Evolutionary conservation across 2,797 vertebrate genomes (phyloP).

Genomic region (Cyclopterus lumpus): DNA sequence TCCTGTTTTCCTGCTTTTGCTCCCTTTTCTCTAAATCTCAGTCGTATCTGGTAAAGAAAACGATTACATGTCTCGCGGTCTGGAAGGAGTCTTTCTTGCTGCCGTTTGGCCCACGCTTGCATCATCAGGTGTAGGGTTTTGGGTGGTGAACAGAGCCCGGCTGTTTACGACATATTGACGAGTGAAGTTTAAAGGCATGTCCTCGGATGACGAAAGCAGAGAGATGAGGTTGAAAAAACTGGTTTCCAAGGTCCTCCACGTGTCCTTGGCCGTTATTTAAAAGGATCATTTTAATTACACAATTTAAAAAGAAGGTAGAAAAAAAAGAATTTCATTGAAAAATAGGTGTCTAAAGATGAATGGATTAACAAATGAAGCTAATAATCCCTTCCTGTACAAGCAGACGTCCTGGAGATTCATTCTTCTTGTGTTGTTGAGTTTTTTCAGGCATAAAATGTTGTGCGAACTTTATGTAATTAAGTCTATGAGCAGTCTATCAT

Average conservation of each 20-base stretch:
- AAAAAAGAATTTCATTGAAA: background rate
- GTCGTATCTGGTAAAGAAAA: constrained; percentile 34
- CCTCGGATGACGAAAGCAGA: constrained; percentile 47
- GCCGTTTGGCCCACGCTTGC: constrained; percentile 54
- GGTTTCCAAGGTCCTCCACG: background rate
- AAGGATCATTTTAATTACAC: background rate
- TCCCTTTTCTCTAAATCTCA: background rate
- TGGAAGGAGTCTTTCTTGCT: constrained; percentile 55
- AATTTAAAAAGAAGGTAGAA: background rate
- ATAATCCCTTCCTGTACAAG: background rate
- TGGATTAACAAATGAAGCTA: background rate
- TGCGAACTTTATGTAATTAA: background rate
- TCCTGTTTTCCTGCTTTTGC: constrained; percentile 1
- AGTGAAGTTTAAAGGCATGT: constrained; percentile 39
- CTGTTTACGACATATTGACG: constrained; percentile 30
- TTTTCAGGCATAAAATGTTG: background rate
- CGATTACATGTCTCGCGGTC: constrained; percentile 33
- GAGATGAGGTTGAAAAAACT: constrained; percentile 24
- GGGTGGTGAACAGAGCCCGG: constrained; percentile 34
- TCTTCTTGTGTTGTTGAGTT: background rate
- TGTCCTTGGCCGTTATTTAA: too few relatives aligned
- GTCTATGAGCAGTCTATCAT: background rate
- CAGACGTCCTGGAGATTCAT: background rate
- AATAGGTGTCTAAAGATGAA: background rate
- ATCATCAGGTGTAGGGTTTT: constrained; percentile 61